Evolutionary conservation across 2,797 vertebrate genomes (phyloP).

Genomic region (Craterocephalus amniculus): DNA sequence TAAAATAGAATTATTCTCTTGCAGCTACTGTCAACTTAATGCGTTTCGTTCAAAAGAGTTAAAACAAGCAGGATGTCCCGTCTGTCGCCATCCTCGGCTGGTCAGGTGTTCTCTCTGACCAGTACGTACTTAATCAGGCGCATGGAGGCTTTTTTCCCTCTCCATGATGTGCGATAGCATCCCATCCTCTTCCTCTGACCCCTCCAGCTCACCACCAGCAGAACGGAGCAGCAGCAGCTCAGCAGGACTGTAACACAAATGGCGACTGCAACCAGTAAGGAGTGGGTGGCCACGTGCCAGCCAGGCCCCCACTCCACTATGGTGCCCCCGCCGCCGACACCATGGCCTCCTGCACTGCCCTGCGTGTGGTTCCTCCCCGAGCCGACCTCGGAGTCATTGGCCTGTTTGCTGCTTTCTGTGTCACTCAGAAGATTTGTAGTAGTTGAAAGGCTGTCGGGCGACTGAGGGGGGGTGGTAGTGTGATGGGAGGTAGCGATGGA

Average conservation of each 20-base stretch:
- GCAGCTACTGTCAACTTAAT: background rate
- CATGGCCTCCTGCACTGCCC: slow-evolving; percentile 45
- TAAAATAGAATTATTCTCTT: background rate
- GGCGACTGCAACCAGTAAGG: slow-evolving; percentile 81
- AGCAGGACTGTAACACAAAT: slow-evolving; percentile 81
- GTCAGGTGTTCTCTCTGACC: slow-evolving; percentile 77
- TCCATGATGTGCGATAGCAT: slow-evolving; percentile 80
- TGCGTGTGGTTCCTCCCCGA: slow-evolving; percentile 80
- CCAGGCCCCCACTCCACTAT: slow-evolving; percentile 40
- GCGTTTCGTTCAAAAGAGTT: background rate
- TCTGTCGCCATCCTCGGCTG: background rate
- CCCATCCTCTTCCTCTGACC: slow-evolving; percentile 82
- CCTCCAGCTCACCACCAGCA: slow-evolving; percentile 79
- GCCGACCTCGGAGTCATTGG: slow-evolving; percentile 86
- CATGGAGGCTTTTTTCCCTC: slow-evolving; percentile 73
- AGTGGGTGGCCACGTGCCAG: slow-evolving; percentile 77
- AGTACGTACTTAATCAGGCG: slow-evolving; percentile 79
- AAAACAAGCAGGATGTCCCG: background rate
- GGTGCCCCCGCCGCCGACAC: slow-evolving; percentile 39
- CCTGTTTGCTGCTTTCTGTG: slow-evolving; percentile 81
- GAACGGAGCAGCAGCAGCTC: slow-evolving; percentile 84
- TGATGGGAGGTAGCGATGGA: background rate
- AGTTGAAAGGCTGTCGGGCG: slow-evolving; percentile 30
- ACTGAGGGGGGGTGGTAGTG: slow-evolving; percentile 16
- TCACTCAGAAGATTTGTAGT: slow-evolving; percentile 47